Percentiles rank a stretch among this genome's conserved stretches.
Evolutionary conservation across 2,888 invertebrate species (phyloP).

Genomic region (Lydus trimaculatus): DNA sequence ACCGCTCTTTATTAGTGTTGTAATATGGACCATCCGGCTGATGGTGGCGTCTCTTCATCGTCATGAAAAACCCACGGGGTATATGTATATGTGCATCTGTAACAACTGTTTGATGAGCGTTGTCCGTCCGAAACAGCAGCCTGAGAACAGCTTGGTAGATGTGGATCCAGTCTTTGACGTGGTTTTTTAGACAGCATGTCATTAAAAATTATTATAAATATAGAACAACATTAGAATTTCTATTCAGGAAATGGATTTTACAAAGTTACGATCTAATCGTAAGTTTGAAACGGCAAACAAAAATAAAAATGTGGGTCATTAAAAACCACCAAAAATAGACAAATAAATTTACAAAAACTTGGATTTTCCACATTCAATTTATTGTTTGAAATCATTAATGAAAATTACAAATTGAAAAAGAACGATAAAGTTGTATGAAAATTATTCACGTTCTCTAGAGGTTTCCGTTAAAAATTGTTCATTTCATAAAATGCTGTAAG

Average conservation of each 20-base stretch:
- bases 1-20: slow-evolving; percentile 49
- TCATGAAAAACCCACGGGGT: slow-evolving; percentile 17
- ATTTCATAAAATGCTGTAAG: not conserved
- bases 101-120: slow-evolving; percentile 20
- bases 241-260: no score
- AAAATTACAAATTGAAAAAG: not conserved
- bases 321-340: not conserved
- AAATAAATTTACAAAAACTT: not conserved
- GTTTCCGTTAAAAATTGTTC: slow-evolving; percentile 37
- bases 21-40: slow-evolving; percentile 39
- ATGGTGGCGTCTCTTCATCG: slow-evolving; percentile 14
- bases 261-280: no score
- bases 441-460: not conserved
- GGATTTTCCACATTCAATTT: not conserved
- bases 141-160: slow-evolving; percentile 26
- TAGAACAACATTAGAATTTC: no score
- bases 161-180: slow-evolving; percentile 22
- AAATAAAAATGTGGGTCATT: not conserved
- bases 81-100: slow-evolving; percentile 22
- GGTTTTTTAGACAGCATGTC: slow-evolving; percentile 19
- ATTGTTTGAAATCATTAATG: not conserved
- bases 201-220: slow-evolving; percentile 12
- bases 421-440: no score
- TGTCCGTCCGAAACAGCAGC: slow-evolving; percentile 2
- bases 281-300: not conserved